phyloP scores from a whole-genome alignment of 1,140 invertebrate genomes.

The Leptonema lineaticorne region DNA sequence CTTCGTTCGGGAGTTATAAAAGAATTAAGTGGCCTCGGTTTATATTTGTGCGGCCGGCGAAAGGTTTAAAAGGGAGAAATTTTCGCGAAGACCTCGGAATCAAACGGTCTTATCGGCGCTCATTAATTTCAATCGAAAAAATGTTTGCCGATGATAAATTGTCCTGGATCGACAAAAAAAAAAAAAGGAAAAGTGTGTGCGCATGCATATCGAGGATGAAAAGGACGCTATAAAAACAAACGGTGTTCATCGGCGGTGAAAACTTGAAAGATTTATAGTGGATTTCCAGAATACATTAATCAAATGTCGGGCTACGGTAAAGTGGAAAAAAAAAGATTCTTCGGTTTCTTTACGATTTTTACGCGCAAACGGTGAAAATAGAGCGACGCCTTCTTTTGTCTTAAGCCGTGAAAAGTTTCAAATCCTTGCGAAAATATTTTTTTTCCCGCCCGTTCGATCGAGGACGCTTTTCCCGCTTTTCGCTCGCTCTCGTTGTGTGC shows the following conservation, averaged over 20 bases:
- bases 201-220: background rate
- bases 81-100: too few relatives aligned
- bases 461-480: background rate
- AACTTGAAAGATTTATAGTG: constrained; percentile 28
- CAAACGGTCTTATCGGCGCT: background rate
- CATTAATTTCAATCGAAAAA: constrained; percentile 16
- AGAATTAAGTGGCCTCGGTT: too few relatives aligned
- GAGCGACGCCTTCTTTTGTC: background rate
- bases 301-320: constrained; percentile 5
- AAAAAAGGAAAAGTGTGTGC: background rate
- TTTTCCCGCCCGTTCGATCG: background rate
- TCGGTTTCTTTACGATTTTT: background rate
- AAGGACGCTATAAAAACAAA: constrained; percentile 21
- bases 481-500: background rate
- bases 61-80: background rate
- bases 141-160: constrained; percentile 11
- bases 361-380: background rate
- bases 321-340: constrained; percentile 13
- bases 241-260: constrained; percentile 24
- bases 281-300: constrained; percentile 31
- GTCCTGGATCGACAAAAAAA: background rate
- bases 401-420: constrained; percentile 17
- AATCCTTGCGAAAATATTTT: constrained; percentile 20
- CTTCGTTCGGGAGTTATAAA: too few relatives aligned
- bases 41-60: background rate